Evolutionary conservation across 2,113 vertebrate genomes (phyloP), one percentile per base, ranked within the genome.

Genomic region (Sinocyclocheilus grahami): DNA sequence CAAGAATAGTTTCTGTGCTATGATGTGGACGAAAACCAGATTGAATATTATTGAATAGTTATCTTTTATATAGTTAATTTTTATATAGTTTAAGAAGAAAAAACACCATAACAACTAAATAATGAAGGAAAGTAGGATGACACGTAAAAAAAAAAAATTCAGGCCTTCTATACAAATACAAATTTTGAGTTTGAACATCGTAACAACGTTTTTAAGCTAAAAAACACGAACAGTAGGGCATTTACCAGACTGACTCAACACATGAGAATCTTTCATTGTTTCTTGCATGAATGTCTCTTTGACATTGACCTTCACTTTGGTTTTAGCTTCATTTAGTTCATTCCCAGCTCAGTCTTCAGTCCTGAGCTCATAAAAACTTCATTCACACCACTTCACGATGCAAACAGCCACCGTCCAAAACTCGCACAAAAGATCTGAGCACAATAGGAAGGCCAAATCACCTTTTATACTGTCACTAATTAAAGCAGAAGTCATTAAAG

Each of bases 401-500:
- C 86, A 87, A 87, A 87, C 78, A 85, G 79, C 3, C 1, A 83
- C 83, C 39, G 11, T 46, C 39, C 39, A 42, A 69, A 84, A 27
- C 14, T 53, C 83, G 39, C 86, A 93, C 92, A 94, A 92, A 91
- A 87, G 92, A 14, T 76, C 87, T 46, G 13, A 77, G 87, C 89
- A 95, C 91, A 91, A 93, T 87, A 55, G 85, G 27, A 86, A 84
- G 60, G 78, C 74, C 89, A 90, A 88, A 65, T 81, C 20, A 33
- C 84, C 90, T 89, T 93, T 93, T 92, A 90, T 92, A 83, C 89
- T 88, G 72, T 39, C 76, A 76, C 87, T 94, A 93, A 95, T 94
- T 93, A 92, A 92, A 92, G 90, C 87, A 91, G 84, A 95, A 95
- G 93, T 93, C 93, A 95, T 95, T 95, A 95, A 94, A 93, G 92